A percentile compares a stretch with the other conserved stretches of the same genome.
Evolutionary conservation across 2,888 invertebrate species (phyloP).

Genomic region (Geotrupes spiniger): DNA sequence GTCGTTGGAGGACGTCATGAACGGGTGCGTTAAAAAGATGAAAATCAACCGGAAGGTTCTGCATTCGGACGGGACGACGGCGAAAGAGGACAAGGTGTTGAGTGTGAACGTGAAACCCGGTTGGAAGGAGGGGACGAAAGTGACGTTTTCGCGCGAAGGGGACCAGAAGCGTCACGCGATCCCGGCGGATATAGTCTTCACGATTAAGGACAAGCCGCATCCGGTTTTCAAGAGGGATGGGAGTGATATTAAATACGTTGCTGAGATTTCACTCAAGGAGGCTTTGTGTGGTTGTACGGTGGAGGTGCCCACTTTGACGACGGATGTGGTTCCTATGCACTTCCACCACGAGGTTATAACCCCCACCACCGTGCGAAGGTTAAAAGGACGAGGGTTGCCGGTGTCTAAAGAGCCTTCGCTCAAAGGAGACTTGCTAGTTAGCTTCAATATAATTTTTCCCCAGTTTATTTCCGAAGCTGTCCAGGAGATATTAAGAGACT

Average conservation of each 20-base stretch:
- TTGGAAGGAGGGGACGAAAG: constrained; percentile 98
- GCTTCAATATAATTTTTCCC: constrained; percentile 94
- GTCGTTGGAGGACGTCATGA: constrained; percentile 87
- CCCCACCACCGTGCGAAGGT: constrained; percentile 82
- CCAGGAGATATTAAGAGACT: constrained; percentile 84
- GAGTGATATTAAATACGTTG: constrained; percentile 85
- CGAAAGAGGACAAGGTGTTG: constrained; percentile 90
- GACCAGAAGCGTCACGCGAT: constrained; percentile 92
- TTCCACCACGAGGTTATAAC: constrained; percentile 81
- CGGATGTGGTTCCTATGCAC: constrained; percentile 73
- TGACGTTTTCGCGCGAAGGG: constrained; percentile 95
- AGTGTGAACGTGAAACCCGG: constrained; percentile 96
- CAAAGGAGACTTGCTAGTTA: constrained; percentile 88
- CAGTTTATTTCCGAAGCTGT: constrained; percentile 72
- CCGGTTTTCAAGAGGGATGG: constrained; percentile 89
- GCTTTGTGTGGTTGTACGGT: constrained; percentile 87
- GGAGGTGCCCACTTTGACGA: constrained; percentile 86
- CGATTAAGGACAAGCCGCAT: constrained; percentile 93
- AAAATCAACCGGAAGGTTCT: constrained; percentile 93
- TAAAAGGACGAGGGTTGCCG: constrained; percentile 88
- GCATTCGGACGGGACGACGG: constrained; percentile 77
- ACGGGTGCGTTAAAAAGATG: constrained; percentile 97
- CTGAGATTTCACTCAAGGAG: constrained; percentile 83
- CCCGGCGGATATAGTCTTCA: constrained; percentile 95
- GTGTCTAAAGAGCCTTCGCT: constrained; percentile 89